Evolutionary conservation across 2,888 invertebrate species (phyloP), one percentile per base, ranked within the genome.

Genomic region (Petrophora chlorosata): DNA sequence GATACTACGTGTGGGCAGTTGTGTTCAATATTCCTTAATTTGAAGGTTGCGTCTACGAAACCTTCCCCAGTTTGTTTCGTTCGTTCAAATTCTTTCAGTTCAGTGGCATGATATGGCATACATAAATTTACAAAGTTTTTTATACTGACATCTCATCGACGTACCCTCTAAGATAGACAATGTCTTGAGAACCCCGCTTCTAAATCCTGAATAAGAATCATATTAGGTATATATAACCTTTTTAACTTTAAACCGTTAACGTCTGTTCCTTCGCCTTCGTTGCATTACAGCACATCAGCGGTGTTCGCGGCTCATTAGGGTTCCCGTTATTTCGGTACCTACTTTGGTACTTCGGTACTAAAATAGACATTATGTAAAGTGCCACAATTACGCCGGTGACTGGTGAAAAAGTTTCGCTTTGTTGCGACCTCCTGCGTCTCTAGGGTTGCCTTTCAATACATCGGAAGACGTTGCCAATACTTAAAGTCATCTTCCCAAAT

Each of bases 301-400:
- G 55, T 73, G 76, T 84, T 88, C 86, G 76, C 86, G 85, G 79
- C 83, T 87, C 88, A 86, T 87, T 88, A 88, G 79, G 74, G 73
- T n/a, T n/a, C n/a, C 70, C 68, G 65, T 61, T 67, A 79, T 71
- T 70, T 73, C 65, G 5, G 29, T 16, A 32, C 28, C n/a, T n/a
- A n/a, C n/a, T n/a, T 29, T 22, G 33, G 17, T 29, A 26, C 26
- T n/a, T 25, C 79, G 73, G 68, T 75, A 87, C 86, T 88, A 83
- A 87, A 88, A 87, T 86, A 88, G 82, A 87, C 89, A 88, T 89
- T 89, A 89, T 85, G 86, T 79, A 84, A 85, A 90, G 88, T 88
- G 85, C 67, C 76, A 78, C 87, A 85, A 88, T 88, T 84, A 86
- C 82, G 68, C 76, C 68, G 70, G 79, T 82, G 82, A 83, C 83